phyloP scores from a whole-genome alignment of 2,888 invertebrate species.

The Oxystoma pomonae region DNA sequence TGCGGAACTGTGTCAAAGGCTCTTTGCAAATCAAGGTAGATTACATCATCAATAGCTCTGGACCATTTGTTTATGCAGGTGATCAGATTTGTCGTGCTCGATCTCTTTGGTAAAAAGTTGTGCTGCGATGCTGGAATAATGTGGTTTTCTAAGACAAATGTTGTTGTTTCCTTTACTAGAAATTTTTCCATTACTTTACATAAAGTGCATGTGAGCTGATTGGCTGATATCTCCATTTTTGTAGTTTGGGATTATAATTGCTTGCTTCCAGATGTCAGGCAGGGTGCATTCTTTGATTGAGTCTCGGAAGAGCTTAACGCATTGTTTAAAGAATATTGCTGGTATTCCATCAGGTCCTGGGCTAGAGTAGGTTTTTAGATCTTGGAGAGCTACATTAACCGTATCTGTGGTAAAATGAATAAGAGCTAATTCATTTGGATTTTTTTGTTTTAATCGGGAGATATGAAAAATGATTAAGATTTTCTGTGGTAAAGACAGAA shows the following conservation, averaged over 20 bases:
- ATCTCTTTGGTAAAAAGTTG: background rate
- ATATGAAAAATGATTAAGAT: background rate
- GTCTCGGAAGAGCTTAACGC: background rate
- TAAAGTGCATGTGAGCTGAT: background rate
- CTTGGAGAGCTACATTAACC: background rate
- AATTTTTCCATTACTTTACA: background rate
- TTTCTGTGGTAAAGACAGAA: background rate
- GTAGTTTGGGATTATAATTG: background rate
- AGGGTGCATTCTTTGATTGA: background rate
- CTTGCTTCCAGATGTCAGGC: background rate
- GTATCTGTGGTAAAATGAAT: background rate
- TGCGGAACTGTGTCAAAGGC: background rate
- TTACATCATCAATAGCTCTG: background rate
- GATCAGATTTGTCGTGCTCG: background rate
- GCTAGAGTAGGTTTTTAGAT: background rate
- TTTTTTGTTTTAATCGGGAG: background rate
- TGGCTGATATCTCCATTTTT: background rate
- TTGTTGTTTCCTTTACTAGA: background rate
- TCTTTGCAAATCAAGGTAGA: background rate
- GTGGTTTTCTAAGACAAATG: background rate
- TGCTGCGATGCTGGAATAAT: background rate
- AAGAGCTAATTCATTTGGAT: background rate
- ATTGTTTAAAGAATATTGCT: background rate
- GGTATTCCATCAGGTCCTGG: background rate
- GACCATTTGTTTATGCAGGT: background rate